These are phyloP conservation scores for Drosophila bocqueti DNA, from an alignment of 1,140 invertebrate genomes.

Conservation along the genomic window DNA sequence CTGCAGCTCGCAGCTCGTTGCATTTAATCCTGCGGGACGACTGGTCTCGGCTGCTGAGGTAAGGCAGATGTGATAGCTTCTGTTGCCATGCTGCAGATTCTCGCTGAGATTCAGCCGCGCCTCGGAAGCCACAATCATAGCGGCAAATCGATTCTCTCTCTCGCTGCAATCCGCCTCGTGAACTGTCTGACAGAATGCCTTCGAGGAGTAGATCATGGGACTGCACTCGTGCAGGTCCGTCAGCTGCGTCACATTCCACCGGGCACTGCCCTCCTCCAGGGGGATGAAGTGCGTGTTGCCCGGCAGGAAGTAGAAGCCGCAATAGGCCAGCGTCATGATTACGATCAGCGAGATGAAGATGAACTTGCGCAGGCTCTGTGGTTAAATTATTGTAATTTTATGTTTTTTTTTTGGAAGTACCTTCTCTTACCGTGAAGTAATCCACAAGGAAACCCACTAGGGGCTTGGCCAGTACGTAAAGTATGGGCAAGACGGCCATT, in stretches of 20 bases:
- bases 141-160: slow-evolving; percentile 1
- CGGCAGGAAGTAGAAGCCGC: slow-evolving; percentile 89
- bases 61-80: slow-evolving; percentile 52
- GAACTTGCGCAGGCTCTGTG: slow-evolving; percentile 87
- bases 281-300: slow-evolving; percentile 43
- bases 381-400: background rate
- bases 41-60: background rate
- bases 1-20: slow-evolving; percentile 23
- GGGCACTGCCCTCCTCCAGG: slow-evolving; percentile 43
- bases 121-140: slow-evolving; percentile 39
- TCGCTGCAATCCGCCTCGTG: slow-evolving; percentile 45
- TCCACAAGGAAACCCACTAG: slow-evolving; percentile 90
- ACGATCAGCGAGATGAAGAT: slow-evolving; percentile 89
- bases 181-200: slow-evolving; percentile 34
- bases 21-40: slow-evolving; percentile 21
- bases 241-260: slow-evolving; percentile 36
- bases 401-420: background rate
- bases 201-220: slow-evolving; percentile 16
- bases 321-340: slow-evolving; percentile 88
- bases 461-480: slow-evolving; percentile 91
- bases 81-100: slow-evolving; percentile 53
- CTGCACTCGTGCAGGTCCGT: slow-evolving; percentile 27
- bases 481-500: slow-evolving; percentile 89
- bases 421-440: slow-evolving; percentile 85
- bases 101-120: slow-evolving; percentile 26